phyloP scores from a whole-genome alignment of 2,797 vertebrate genomes.

The Sarcoramphus papa region DNA sequence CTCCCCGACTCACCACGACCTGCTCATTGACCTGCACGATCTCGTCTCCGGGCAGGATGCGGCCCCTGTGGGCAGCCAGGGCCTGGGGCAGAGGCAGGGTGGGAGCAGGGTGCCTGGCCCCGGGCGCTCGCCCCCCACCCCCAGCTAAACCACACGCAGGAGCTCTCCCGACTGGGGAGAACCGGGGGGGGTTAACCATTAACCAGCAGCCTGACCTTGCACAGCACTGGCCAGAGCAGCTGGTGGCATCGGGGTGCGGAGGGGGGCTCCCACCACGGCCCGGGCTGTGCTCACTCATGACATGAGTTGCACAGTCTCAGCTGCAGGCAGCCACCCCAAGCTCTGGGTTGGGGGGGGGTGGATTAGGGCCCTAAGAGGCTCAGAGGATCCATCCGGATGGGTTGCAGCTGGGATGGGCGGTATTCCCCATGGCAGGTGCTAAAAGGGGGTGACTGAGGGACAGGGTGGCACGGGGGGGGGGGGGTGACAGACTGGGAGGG shows the following conservation, averaged over 20 bases:
- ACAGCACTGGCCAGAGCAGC: accelerated
- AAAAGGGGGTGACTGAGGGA: background rate
- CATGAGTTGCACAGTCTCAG: background rate
- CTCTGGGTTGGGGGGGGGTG: accelerated
- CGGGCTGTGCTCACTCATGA: background rate
- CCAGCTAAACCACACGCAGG: background rate
- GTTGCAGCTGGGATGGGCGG: background rate
- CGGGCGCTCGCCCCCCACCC: accelerated
- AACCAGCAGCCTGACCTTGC: background rate
- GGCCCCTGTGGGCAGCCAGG: conserved; percentile 63
- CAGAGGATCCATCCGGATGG: accelerated
- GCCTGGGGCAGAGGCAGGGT: conserved; percentile 65
- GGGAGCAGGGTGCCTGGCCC: background rate
- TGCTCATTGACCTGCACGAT: conserved; percentile 91
- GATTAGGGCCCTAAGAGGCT: background rate
- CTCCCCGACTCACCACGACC: conserved; percentile 84
- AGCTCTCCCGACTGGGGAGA: background rate
- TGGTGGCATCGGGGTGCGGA: accelerated
- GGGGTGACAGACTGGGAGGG: background rate
- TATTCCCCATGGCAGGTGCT: accelerated
- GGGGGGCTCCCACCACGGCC: background rate
- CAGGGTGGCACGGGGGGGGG: background rate
- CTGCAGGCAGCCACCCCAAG: background rate
- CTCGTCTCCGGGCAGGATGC: conserved; percentile 87
- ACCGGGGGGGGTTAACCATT: background rate